Evolutionary conservation across 2,113 vertebrate species (phyloP), one percentile per base, ranked within the genome.

Genomic region (Anguilla japonica): DNA sequence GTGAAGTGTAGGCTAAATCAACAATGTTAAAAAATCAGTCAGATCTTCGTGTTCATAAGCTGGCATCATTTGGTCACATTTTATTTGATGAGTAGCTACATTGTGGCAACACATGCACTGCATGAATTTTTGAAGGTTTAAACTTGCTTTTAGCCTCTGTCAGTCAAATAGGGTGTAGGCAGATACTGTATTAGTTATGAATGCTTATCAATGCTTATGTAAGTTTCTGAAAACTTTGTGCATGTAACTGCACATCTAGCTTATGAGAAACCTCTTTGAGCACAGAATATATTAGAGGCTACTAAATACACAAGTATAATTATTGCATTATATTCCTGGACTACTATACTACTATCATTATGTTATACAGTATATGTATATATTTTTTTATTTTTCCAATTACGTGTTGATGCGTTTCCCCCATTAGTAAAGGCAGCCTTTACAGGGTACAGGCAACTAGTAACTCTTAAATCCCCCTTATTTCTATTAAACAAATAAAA

Each of bases 11-110:
- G 14, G 56, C 56, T 60, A 20, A 39, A 85, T 85, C 75, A 80
- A 34, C 75, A 75, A 6, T 40, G 16, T 34, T 56, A 79, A 79
- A 79, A 79, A 79, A 85, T 85, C 84, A 85, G 39, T 46, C 63
- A 29, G 0, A 0, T 81, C 40, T 20, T 41, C 41, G 79, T 81
- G 39, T 41, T 9, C 41, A 5, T 43, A n/a, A 20, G 20, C 63
- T n/a, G 1, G 43, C 43, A 67, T 22, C 26, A 67, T 22, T 26
- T n/a, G 71, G 20, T 71, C 26, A 1, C n/a, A 75, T 75, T 75
- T 2, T 75, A 75, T 34, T 75, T 75, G 71, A 75, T 34, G 71
- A 34, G 71, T 75, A n/a, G 71, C 9, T 7, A 75, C 22, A 29
- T 2, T 34, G 26, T 26, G 71, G 26, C 71, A 29, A 34, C 71